Conservation (phyloP, 2,797 vertebrate species). For the Pseudomugil gertrudae region DNA sequence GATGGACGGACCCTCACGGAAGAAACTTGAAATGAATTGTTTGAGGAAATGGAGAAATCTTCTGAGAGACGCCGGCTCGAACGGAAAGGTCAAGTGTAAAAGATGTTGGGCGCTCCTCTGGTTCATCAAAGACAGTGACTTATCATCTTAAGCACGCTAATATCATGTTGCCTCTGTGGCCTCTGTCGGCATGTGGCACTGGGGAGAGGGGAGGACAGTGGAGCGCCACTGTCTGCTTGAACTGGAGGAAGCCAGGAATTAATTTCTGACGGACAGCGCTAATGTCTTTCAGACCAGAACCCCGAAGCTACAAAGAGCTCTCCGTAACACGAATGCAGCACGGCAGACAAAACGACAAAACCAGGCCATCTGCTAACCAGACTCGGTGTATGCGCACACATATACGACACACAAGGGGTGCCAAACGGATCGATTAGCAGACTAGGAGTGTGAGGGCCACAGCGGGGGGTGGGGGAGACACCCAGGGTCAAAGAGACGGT, state of each 20-base stretch:
- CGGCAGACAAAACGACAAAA: slow-evolving; percentile 67
- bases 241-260: slow-evolving; percentile 76
- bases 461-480: slow-evolving; percentile 73
- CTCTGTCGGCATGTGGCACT: slow-evolving; percentile 62
- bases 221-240: slow-evolving; percentile 61
- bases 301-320: slow-evolving; percentile 77
- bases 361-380: slow-evolving; percentile 82
- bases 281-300: slow-evolving; percentile 81
- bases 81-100: slow-evolving; percentile 77
- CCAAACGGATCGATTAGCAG: slow-evolving; percentile 88
- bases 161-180: slow-evolving; percentile 70
- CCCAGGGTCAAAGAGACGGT: slow-evolving; percentile 82
- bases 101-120: slow-evolving; percentile 61
- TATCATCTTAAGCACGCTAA: slow-evolving; percentile 68
- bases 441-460: slow-evolving; percentile 78
- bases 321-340: slow-evolving; percentile 66
- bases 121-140: slow-evolving; percentile 72
- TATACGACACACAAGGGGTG: slow-evolving; percentile 66
- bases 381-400: slow-evolving; percentile 50
- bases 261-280: slow-evolving; percentile 81
- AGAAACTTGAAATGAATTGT: slow-evolving; percentile 49
- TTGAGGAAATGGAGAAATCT: slow-evolving; percentile 64
- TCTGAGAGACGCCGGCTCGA: slow-evolving; percentile 49
- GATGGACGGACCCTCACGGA: slow-evolving; percentile 26
- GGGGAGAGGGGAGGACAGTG: slow-evolving; percentile 50